Conservation (phyloP, 2,797 vertebrate genomes). For the Hemitrygon akajei region DNA sequence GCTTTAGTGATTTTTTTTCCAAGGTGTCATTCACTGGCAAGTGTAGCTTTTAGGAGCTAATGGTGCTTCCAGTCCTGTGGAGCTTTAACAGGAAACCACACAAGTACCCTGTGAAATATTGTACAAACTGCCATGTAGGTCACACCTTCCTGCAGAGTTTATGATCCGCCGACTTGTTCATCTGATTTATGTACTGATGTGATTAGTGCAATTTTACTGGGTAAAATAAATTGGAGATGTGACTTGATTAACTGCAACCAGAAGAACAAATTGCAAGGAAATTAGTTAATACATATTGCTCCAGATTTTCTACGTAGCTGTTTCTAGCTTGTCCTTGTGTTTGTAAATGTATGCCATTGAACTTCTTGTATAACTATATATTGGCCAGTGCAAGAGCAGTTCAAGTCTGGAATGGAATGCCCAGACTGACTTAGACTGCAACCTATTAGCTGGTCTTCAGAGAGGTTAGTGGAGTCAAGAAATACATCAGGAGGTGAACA, state of each 20-base stretch:
- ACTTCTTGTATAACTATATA: not conserved
- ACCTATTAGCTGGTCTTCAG: not conserved
- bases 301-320: not conserved
- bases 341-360: not conserved
- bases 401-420: not conserved
- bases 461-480: not conserved
- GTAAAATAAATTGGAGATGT: not conserved
- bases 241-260: not conserved
- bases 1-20: not conserved
- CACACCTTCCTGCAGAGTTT: constrained; percentile 7
- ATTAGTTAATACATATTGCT: not conserved
- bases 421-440: not conserved
- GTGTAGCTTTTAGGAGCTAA: constrained; percentile 3
- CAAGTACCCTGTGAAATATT: not conserved
- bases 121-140: not conserved
- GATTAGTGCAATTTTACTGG: constrained; percentile 1
- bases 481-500: not conserved
- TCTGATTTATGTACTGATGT: not conserved
- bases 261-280: not conserved
- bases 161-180: not conserved
- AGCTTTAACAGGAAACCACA: not conserved
- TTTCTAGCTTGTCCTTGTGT: not conserved
- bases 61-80: not conserved
- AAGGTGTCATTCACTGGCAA: not conserved
- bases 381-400: not conserved